A percentile compares a stretch with the other conserved stretches of the same genome.
These are phyloP conservation scores for Watsonalla cultraria DNA, from an alignment of 2,888 invertebrate genomes.

Conservation along the genomic window DNA sequence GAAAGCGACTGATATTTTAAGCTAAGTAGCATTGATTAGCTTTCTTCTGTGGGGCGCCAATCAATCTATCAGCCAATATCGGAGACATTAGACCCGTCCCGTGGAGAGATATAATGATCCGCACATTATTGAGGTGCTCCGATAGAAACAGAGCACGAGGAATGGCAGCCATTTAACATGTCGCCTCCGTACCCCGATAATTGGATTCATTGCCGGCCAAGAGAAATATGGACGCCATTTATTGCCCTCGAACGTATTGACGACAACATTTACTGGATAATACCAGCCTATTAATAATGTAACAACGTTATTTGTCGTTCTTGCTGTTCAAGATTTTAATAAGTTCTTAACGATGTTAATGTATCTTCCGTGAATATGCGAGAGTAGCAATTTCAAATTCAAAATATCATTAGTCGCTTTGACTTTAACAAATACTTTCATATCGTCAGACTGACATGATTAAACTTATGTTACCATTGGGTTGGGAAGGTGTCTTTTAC, in stretches of 20 bases:
- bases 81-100: constrained; percentile 1
- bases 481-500: no score
- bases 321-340: not conserved
- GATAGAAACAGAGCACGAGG: constrained; percentile 29
- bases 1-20: not conserved
- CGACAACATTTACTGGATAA: constrained; percentile 28
- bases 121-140: constrained; percentile 26
- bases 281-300: constrained; percentile 26
- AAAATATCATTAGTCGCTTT: no score
- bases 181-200: constrained; percentile 59
- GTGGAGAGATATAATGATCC: constrained; percentile 17
- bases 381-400: no score
- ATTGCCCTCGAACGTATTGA: constrained; percentile 46
- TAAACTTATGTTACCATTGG: no score
- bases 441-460: no score
- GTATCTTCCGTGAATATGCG: no score
- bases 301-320: constrained; percentile 11
- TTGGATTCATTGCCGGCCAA: constrained; percentile 66
- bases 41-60: constrained; percentile 1
- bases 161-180: constrained; percentile 65
- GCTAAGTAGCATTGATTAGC: not conserved
- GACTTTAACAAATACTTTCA: no score
- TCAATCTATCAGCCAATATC: constrained; percentile 3
- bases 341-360: not conserved
- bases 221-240: constrained; percentile 61